Base-by-base conservation (phyloP, 2,797 vertebrate genomes). In the Gadopsis marmoratus region DNA sequence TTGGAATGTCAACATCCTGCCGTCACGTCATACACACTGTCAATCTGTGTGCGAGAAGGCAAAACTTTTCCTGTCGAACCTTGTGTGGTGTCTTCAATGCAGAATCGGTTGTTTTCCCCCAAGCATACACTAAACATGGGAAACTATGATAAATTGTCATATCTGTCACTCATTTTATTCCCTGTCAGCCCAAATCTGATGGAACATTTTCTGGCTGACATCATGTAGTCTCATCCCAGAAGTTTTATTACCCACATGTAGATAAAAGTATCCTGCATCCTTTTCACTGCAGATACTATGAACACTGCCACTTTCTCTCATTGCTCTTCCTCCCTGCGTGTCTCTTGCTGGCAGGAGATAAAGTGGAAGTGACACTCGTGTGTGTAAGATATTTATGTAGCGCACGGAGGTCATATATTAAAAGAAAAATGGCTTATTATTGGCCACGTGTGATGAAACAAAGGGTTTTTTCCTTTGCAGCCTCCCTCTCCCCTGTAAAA, bases 341-440 rank as follows among this genome's bases (percentile, higher is more conserved):
- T 76, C 76, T 81, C 71, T 78, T 39, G 54, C 78, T 78, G 71
- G 76, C 83, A 67, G 81, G 62, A 86, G 81, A 91, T 90, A 81
- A 91, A 90, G 86, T 82, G 79, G 43, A 76, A 69, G 71, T 83
- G 86, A 85, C 86, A 87, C 72, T 74, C 74, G 68, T 80, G 86
- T 85, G 84, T 71, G 74, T 74, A 74, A 74, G 69, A 85, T 90
- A 90, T 90, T 92, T 90, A 90, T 88, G 82, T 78, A 53, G 74
- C 43, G 8, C 17, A 0, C 26, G 12, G 55, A 73, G 74, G 83
- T 89, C 86, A 81, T 93, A 89, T 87, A 78, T 87, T 87, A 74
- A 68, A 85, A 82, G 79, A 89, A 73, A 91, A 90, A 88, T 77
- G 77, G 56, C 79, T 86, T 81, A 86, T 89, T 92, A 87, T 76